Percentiles rank a stretch among this genome's conserved stretches.
Conservation (phyloP, 2,888 invertebrate species). For the Cryptus armator region DNA sequence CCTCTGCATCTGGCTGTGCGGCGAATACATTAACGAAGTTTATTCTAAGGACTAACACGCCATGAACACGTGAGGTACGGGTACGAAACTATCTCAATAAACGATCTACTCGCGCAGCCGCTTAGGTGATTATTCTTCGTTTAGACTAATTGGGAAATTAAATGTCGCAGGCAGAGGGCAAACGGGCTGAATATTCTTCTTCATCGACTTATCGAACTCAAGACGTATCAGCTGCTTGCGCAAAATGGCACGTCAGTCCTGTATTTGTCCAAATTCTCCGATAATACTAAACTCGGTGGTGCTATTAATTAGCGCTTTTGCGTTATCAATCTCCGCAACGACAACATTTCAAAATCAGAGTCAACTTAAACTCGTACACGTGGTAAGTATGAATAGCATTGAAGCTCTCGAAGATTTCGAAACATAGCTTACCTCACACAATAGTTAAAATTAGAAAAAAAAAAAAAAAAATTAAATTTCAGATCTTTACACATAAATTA, state of each 20-base stretch:
- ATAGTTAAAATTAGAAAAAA: neutral
- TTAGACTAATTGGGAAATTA: too few relatives aligned
- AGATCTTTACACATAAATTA: slow-evolving; percentile 77
- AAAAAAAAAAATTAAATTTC: slow-evolving; percentile 5
- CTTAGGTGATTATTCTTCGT: too few relatives aligned
- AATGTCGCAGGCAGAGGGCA: too few relatives aligned
- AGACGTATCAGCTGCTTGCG: neutral
- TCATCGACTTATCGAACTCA: neutral
- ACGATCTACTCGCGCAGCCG: too few relatives aligned
- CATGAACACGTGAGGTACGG: neutral
- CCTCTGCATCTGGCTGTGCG: neutral
- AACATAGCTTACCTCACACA: neutral
- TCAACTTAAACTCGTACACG: slow-evolving; percentile 74
- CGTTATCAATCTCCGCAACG: neutral
- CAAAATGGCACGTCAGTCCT: neutral
- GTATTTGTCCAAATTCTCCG: neutral
- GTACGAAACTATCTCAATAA: too few relatives aligned
- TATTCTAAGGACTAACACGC: neutral
- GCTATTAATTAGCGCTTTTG: slow-evolving; percentile 20
- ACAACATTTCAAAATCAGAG: slow-evolving; percentile 38
- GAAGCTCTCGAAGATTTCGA: neutral
- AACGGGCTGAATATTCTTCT: neutral
- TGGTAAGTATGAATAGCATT: slow-evolving; percentile 73
- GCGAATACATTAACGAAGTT: neutral
- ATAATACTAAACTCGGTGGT: slow-evolving; percentile 15